phyloP scores from a whole-genome alignment of 2,113 vertebrate genomes.

The Pelmatolapia mariae region DNA sequence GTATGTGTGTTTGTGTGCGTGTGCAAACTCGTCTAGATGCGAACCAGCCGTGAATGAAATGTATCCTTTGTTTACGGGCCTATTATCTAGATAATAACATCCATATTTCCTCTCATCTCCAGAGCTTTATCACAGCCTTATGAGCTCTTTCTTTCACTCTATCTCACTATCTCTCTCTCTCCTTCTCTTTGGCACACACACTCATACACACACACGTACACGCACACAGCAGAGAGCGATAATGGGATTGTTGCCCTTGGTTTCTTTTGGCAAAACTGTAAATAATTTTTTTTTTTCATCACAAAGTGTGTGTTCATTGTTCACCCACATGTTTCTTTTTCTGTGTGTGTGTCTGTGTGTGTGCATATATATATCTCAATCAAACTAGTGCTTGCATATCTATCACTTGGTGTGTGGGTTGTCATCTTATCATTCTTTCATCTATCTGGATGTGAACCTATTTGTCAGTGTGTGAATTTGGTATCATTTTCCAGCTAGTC shows the following conservation, averaged over 20 bases:
- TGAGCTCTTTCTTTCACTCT: constrained; percentile 22
- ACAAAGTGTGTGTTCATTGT: background rate
- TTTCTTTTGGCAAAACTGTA: constrained; percentile 46
- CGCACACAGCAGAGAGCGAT: background rate
- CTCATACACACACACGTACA: background rate
- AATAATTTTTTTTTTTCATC: constrained; percentile 31
- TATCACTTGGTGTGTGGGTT: background rate
- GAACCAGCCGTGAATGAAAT: constrained; percentile 51
- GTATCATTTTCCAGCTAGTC: constrained; percentile 35
- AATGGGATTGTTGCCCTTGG: constrained; percentile 44
- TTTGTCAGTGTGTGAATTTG: constrained; percentile 10
- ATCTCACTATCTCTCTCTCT: background rate
- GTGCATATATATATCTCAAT: background rate
- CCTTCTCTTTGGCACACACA: background rate
- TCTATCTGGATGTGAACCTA: constrained; percentile 13
- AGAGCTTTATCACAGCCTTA: constrained; percentile 53
- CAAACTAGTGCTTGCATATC: background rate
- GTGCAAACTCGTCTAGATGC: background rate
- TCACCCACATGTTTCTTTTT: background rate
- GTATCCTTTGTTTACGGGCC: constrained; percentile 59
- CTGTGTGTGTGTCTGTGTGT: background rate
- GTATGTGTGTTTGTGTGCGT: background rate
- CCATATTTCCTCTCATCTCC: constrained; percentile 57
- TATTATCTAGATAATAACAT: constrained; percentile 67
- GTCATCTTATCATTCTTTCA: background rate